These are phyloP conservation scores for Chymomyza fuscimana DNA, from an alignment of 2,888 invertebrate genomes.

Conservation along the genomic window DNA sequence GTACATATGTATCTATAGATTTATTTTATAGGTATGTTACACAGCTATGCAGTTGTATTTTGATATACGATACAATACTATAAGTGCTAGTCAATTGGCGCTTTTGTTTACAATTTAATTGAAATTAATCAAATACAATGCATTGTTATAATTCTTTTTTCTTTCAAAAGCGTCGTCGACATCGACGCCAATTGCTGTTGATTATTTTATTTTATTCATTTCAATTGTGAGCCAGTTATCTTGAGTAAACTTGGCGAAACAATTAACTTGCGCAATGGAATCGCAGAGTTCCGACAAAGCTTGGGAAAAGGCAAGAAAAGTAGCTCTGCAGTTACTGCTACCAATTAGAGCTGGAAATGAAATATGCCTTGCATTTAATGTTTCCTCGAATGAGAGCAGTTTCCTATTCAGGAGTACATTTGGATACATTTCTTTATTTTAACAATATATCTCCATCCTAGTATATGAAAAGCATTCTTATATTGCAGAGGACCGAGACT, in stretches of 20 bases:
- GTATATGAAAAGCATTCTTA: too few species aligned
- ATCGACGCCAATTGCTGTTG: constrained; percentile 1
- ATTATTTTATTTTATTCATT: neutral
- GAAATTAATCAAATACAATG: constrained; percentile 56
- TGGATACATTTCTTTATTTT: too few species aligned
- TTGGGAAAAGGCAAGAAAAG: neutral
- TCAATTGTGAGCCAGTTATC: neutral
- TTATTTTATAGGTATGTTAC: too few species aligned
- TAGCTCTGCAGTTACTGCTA: neutral
- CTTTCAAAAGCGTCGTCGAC: neutral
- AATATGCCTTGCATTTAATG: too few species aligned
- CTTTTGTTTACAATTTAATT: constrained; percentile 54
- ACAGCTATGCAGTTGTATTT: neutral
- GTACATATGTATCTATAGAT: neutral
- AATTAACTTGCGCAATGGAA: neutral
- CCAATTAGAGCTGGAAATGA: neutral
- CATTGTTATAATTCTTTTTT: constrained; percentile 35
- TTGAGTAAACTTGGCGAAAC: neutral
- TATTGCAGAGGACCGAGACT: too few species aligned
- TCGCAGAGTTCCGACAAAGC: neutral
- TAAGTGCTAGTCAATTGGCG: constrained; percentile 45
- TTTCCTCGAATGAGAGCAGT: too few species aligned
- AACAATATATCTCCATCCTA: too few species aligned
- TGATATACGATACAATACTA: neutral
- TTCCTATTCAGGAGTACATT: too few species aligned